Evolutionary conservation across 2,888 invertebrate genomes (phyloP).

Genomic region (Sesia bembeciformis): DNA sequence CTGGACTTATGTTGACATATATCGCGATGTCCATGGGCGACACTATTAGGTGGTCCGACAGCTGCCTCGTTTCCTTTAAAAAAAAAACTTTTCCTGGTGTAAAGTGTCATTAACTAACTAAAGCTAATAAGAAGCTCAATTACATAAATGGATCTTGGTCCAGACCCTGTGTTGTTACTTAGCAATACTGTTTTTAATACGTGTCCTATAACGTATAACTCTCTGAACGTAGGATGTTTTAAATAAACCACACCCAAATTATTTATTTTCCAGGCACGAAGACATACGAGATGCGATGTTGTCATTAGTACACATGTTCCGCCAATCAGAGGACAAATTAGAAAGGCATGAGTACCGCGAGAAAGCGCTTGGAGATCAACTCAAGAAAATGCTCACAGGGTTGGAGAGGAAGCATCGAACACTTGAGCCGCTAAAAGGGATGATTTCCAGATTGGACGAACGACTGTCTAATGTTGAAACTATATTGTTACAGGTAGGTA

Average conservation of each 20-base stretch:
- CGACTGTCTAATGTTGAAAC: constrained; percentile 84
- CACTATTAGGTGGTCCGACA: too few relatives aligned
- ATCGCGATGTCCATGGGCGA: too few relatives aligned
- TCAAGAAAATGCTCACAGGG: constrained; percentile 81
- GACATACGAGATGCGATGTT: constrained; percentile 86
- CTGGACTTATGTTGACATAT: too few relatives aligned
- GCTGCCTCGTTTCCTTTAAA: too few relatives aligned
- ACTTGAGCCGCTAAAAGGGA: constrained; percentile 80
- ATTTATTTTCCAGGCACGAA: constrained; percentile 67
- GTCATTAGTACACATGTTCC: constrained; percentile 85
- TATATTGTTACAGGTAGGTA: constrained; percentile 78
- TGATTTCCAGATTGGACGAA: constrained; percentile 82
- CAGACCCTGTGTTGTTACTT: too few relatives aligned
- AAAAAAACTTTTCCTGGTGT: too few relatives aligned
- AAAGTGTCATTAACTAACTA: too few relatives aligned
- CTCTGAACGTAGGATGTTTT: too few relatives aligned
- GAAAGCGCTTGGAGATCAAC: constrained; percentile 83
- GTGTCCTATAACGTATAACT: too few relatives aligned
- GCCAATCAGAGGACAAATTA: constrained; percentile 85
- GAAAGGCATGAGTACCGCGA: constrained; percentile 90
- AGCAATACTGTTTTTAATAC: too few relatives aligned
- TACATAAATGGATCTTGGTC: too few relatives aligned
- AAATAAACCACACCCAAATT: background rate
- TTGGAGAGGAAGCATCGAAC: constrained; percentile 83
- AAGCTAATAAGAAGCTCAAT: too few relatives aligned